Conservation (phyloP, 2,888 invertebrate species). For the Drosophila crucigera region DNA sequence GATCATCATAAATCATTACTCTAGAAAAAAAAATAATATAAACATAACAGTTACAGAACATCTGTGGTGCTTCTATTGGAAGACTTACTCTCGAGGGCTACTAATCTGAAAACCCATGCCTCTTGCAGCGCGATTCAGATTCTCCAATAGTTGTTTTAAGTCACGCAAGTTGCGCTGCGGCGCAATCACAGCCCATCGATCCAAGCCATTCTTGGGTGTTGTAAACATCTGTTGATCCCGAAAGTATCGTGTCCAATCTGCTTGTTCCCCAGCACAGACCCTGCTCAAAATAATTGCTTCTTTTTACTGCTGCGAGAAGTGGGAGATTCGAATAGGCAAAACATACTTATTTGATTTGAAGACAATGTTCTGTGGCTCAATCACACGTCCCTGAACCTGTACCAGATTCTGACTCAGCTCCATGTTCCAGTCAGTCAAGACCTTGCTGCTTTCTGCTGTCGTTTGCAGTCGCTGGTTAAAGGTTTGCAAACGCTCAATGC, state of each 20-base stretch:
- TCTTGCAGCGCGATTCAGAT: slow-evolving; percentile 83
- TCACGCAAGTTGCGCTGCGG: slow-evolving; percentile 76
- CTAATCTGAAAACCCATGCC: slow-evolving; percentile 86
- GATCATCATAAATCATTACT: slow-evolving; percentile 86
- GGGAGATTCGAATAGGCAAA: background rate
- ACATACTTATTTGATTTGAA: slow-evolving; percentile 84
- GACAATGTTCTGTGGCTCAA: slow-evolving; percentile 89
- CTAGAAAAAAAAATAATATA: slow-evolving; percentile 47
- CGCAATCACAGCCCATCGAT: slow-evolving; percentile 85
- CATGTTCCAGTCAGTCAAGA: slow-evolving; percentile 91
- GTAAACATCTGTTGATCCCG: slow-evolving; percentile 86
- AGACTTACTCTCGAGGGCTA: slow-evolving; percentile 84
- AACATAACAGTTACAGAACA: background rate
- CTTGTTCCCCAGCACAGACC: slow-evolving; percentile 86
- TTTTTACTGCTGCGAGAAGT: background rate
- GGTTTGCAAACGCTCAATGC: slow-evolving; percentile 88
- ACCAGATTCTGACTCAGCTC: slow-evolving; percentile 88
- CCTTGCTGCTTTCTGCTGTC: slow-evolving; percentile 86
- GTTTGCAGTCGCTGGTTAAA: slow-evolving; percentile 89
- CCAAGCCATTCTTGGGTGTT: slow-evolving; percentile 81
- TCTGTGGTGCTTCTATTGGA: background rate
- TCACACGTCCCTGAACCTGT: slow-evolving; percentile 88
- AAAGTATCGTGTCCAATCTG: slow-evolving; percentile 92
- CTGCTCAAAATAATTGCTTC: slow-evolving; percentile 24
- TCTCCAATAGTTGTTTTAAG: slow-evolving; percentile 74